These are phyloP conservation scores for Drosophila repleta DNA, from an alignment of 1,140 invertebrate species.

Conservation along the genomic window DNA sequence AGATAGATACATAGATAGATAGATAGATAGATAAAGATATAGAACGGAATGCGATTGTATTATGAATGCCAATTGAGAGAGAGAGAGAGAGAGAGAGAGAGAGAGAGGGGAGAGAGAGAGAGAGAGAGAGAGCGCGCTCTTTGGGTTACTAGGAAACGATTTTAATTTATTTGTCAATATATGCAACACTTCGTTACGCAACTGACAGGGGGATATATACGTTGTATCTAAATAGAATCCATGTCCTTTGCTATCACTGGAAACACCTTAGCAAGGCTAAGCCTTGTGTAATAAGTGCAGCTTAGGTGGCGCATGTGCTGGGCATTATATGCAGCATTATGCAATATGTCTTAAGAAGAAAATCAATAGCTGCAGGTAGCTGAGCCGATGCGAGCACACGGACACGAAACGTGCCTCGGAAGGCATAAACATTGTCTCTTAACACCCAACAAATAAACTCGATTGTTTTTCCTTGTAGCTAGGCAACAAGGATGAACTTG, in stretches of 20 bases:
- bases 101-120: no score
- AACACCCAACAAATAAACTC: constrained; percentile 68
- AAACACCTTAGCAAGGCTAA: constrained; percentile 11
- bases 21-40: neutral
- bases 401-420: constrained; percentile 26
- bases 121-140: neutral
- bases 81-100: no score
- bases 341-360: constrained; percentile 20
- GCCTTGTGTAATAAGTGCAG: neutral
- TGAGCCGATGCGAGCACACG: constrained; percentile 13
- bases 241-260: neutral
- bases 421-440: constrained; percentile 54
- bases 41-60: constrained; percentile 11
- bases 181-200: neutral
- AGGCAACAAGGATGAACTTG: constrained; percentile 8
- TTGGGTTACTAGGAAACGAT: neutral
- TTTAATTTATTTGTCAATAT: neutral
- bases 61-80: constrained; percentile 1
- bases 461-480: constrained; percentile 41
- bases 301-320: neutral
- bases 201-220: no score
- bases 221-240: neutral
- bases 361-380: constrained; percentile 32
- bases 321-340: neutral
- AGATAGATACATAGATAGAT: neutral